Evolutionary conservation across 1,140 invertebrate genomes (phyloP), one percentile per base, ranked within the genome.

Genomic region (Aphelenchoides fujianensis): DNA sequence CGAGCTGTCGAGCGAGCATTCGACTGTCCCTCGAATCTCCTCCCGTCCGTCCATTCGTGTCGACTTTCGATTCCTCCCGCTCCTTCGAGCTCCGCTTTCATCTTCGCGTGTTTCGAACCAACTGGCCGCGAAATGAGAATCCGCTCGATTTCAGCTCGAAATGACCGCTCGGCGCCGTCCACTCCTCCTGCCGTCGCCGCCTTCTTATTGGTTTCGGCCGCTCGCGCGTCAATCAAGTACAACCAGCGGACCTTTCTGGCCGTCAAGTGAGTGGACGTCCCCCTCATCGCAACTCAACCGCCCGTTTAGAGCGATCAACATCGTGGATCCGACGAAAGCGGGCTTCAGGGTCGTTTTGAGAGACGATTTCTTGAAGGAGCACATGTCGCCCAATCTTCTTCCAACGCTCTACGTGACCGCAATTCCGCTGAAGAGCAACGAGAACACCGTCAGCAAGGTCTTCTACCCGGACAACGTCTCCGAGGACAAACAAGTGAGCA

Each of bases 321-420:
- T 79, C 32, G 78, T 78, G 2, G 76, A 78, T 30, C 78, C 76
- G 36, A 79, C 77, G 12, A 78, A 77, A 36, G 57, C 7, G 48
- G 76, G 76, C 12, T 78, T 78, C 64, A 48, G 77, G 2, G 63
- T 78, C 7, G 64, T 78, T 19, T 62, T 78, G 3, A 64, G 67
- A 28, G 76, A 78, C 28, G 77, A 79, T 19, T 78, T 78, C 41
- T 16, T 78, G 23, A 75, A 72, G 35, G 35, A 70, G 23, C 74
- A 79, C 54, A 52, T 78, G 52, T 35, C 73, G 3, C 77, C 77
- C 9, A 79, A 41, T 7, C 48, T 79, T 16, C 34, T 78, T 32
- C 76, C 76, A 1, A 78, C 76, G 5, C 52, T 78, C 2, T 78
- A 79, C 41, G n/a, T 78, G 16, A 73, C 74, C 9, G 74, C 76